A percentile compares a stretch with the other conserved stretches of the same genome.
Evolutionary conservation across 1,140 invertebrate species (phyloP).

Genomic region (Drosophila cardini): DNA sequence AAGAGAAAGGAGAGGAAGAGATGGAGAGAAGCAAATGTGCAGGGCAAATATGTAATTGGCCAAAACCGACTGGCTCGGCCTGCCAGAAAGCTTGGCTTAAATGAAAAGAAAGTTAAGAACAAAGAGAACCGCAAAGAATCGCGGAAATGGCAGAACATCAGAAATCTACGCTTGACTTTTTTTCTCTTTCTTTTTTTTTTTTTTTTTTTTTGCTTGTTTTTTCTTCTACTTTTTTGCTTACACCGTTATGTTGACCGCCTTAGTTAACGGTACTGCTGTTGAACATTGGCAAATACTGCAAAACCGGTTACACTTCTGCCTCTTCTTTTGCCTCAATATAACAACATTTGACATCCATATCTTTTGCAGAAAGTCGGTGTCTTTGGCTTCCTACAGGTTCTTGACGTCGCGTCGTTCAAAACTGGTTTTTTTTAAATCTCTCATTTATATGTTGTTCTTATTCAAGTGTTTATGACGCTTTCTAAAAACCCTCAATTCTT

Average conservation of each 20-base stretch:
- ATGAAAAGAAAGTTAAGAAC: slow-evolving; percentile 72
- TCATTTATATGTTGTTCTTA: neutral
- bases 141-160: slow-evolving; percentile 17
- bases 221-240: neutral
- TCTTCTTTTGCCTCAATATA: slow-evolving; percentile 43
- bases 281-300: slow-evolving; percentile 18
- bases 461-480: slow-evolving; percentile 5
- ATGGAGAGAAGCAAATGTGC: slow-evolving; percentile 54
- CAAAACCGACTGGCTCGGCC: slow-evolving; percentile 26
- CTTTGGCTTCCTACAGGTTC: slow-evolving; percentile 20
- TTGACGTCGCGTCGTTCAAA: slow-evolving; percentile 6
- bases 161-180: slow-evolving; percentile 22
- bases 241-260: slow-evolving; percentile 79
- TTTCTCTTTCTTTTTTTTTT: no score
- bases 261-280: slow-evolving; percentile 68
- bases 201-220: no score
- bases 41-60: slow-evolving; percentile 73
- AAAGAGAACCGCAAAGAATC: slow-evolving; percentile 25
- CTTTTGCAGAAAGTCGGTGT: slow-evolving; percentile 39
- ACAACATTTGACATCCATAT: slow-evolving; percentile 61
- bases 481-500: slow-evolving; percentile 3
- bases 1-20: slow-evolving; percentile 1
- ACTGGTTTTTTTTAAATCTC: slow-evolving; percentile 39
- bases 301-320: slow-evolving; percentile 63
- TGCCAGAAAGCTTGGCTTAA: slow-evolving; percentile 40